A percentile compares a stretch with the other conserved stretches of the same genome.
Conservation (phyloP, 2,888 invertebrate genomes). For the Hermaeophaga mercurialis region DNA sequence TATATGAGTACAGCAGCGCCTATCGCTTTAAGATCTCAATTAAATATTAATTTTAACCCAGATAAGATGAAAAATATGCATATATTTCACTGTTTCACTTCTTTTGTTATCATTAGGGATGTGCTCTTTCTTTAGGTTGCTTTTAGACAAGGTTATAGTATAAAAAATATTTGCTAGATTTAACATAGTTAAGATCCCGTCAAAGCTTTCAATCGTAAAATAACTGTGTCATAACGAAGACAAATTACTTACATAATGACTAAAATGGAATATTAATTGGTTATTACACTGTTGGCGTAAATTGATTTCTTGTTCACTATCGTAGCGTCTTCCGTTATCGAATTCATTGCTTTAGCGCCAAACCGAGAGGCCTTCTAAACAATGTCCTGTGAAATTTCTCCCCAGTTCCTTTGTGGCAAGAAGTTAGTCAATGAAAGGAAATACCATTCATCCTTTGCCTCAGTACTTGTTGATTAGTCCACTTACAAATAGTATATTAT, state of each 20-base stretch:
- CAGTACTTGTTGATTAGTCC: neutral
- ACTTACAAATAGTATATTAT: no score
- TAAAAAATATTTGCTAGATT: no score
- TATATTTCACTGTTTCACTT: no score
- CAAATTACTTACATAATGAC: slow-evolving; percentile 12
- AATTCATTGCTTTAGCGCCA: slow-evolving; percentile 1
- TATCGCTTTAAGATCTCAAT: no score
- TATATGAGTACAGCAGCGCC: no score
- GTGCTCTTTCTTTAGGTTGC: no score
- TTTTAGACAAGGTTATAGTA: no score
- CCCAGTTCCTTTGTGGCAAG: neutral
- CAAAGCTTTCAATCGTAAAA: neutral
- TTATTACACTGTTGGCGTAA: slow-evolving; percentile 13
- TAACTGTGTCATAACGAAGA: slow-evolving; percentile 5
- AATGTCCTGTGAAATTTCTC: neutral
- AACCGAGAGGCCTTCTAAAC: slow-evolving; percentile 4
- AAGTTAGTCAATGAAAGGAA: neutral
- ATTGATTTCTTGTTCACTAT: slow-evolving; percentile 17
- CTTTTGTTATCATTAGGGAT: no score
- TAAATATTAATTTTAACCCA: no score
- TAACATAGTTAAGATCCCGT: neutral
- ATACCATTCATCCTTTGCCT: neutral
- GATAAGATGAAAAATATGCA: no score
- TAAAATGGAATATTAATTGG: slow-evolving; percentile 21
- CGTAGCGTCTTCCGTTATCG: slow-evolving; percentile 6